Evolutionary conservation across 2,113 vertebrate genomes (phyloP), one percentile per base, ranked within the genome.

Genomic region (Herpailurus yagouaroundi): DNA sequence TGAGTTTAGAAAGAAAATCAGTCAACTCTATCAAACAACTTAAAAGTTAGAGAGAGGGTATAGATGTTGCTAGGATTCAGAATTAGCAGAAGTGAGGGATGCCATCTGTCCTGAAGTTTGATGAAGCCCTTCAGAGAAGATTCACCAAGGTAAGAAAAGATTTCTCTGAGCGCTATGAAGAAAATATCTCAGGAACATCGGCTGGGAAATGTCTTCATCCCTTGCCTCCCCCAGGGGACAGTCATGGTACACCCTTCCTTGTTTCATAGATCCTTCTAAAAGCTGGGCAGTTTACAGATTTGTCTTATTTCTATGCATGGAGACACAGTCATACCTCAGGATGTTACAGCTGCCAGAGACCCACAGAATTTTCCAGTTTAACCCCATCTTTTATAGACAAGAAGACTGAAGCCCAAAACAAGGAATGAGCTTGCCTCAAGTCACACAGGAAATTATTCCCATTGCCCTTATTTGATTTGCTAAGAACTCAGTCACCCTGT

Each of bases 1-100:
- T 73, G 94, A 95, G 10, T 96, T 94, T 94, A 91, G 74, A 96
- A 94, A 92, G 89, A 89, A 97, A 94, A 85, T 85, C 60, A 94
- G 92, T 73, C 74, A 94, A 74, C 64, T 71, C 36, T 31, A 38
- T 85, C 50, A 97, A 91, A 92, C 74, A 94, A 76, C 77, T 89
- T 38, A 79, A 93, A 97, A 96, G 73, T 95, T 64, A 83, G 68
- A 91, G 52, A 79, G 64, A 85, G 41, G 21, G 66, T 45, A 84
- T 93, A 87, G 79, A 81, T 68, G 71, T 91, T 79, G 91, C 57
- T 84, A 27, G 19, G 86, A 95, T 80, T 97, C 33, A 66, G 82
- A 91, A 91, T 92, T 85, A 96, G 73, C 68, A 91, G 79, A 85
- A 80, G n/a, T 66, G 93, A 91, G 74, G 38, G 50, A 68, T 73